Evolutionary conservation across 2,797 vertebrate species (phyloP).

Genomic region (Euthynnus affinis): DNA sequence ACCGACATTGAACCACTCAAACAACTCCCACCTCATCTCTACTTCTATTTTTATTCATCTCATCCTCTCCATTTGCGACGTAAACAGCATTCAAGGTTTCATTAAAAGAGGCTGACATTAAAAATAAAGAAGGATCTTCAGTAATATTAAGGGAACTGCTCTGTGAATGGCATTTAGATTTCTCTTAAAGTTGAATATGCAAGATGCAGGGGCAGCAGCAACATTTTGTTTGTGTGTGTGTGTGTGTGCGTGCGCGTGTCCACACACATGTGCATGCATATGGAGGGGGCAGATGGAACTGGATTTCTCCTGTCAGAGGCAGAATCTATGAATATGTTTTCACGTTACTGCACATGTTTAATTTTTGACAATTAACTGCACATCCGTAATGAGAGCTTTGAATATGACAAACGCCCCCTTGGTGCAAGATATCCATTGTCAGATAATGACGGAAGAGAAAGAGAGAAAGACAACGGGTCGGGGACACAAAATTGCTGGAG

Average conservation of each 20-base stretch:
- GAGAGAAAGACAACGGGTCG: constrained; percentile 20
- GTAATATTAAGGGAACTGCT: constrained; percentile 18
- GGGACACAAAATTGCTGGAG: constrained; percentile 21
- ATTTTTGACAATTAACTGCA: constrained; percentile 29
- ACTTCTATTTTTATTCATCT: constrained; percentile 23
- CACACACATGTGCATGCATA: not conserved
- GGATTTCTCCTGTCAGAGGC: constrained; percentile 17
- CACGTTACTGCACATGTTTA: constrained; percentile 19
- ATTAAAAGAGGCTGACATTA: constrained; percentile 27
- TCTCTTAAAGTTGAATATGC: constrained; percentile 35
- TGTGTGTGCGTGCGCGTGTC: not conserved
- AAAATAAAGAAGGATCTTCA: constrained; percentile 13
- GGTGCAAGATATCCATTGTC: not conserved
- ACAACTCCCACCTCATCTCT: constrained; percentile 2
- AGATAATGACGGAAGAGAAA: constrained; percentile 33
- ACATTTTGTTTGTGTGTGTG: not conserved
- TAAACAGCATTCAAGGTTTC: constrained; percentile 12
- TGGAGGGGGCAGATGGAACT: constrained; percentile 2
- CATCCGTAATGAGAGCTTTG: constrained; percentile 21
- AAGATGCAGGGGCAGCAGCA: constrained; percentile 10
- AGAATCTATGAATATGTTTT: constrained; percentile 30
- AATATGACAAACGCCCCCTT: constrained; percentile 16
- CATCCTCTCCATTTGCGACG: not conserved
- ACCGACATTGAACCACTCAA: not conserved
- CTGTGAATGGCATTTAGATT: constrained; percentile 44